phyloP scores from a whole-genome alignment of 2,113 vertebrate species.

The Indri indri region DNA sequence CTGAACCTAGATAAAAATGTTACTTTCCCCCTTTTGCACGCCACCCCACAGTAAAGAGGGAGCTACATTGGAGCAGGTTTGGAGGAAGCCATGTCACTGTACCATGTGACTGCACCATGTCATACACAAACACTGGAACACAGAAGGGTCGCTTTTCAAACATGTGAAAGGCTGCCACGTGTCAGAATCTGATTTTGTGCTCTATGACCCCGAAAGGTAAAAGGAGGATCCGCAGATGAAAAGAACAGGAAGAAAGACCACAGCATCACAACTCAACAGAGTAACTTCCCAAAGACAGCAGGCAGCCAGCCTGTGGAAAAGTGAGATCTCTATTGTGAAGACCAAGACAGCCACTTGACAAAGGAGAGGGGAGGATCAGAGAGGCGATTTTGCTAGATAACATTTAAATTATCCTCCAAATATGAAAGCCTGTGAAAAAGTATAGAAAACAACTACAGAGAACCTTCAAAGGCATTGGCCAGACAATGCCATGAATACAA shows the following conservation, averaged over 20 bases:
- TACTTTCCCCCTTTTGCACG: neutral
- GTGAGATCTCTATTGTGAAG: neutral
- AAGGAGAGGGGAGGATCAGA: neutral
- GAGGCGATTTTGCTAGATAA: neutral
- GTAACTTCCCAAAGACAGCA: neutral
- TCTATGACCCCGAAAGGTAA: neutral
- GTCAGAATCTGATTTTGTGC: constrained; percentile 1
- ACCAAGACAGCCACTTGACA: neutral
- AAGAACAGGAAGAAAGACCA: neutral
- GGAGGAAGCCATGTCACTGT: neutral
- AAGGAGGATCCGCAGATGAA: neutral
- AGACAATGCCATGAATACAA: neutral
- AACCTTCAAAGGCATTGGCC: neutral
- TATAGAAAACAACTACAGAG: neutral
- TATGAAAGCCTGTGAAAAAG: neutral
- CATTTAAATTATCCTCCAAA: neutral
- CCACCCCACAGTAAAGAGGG: neutral
- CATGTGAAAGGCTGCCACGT: neutral
- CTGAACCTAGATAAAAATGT: neutral
- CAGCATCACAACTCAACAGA: neutral
- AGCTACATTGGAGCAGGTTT: neutral
- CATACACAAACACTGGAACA: neutral
- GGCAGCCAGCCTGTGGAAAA: neutral
- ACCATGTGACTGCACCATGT: no score
- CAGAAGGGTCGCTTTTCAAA: constrained; percentile 17